Percentiles rank a stretch among this genome's conserved stretches.
phyloP scores from a whole-genome alignment of 1,140 invertebrate species.

The Choristoneura fumiferana region DNA sequence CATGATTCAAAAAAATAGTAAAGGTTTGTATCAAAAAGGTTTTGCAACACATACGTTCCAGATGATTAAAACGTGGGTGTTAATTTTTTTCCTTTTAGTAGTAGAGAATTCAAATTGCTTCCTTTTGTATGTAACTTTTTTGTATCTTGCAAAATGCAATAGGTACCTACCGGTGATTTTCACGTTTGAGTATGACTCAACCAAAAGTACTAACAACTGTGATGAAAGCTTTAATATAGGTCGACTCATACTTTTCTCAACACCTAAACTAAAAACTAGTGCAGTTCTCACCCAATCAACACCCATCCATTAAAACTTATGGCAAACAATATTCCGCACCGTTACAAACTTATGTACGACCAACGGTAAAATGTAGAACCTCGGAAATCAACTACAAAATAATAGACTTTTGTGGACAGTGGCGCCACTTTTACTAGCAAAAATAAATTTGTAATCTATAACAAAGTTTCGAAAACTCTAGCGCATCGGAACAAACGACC shows the following conservation, averaged over 20 bases:
- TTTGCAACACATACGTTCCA: no score
- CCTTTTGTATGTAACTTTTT: no score
- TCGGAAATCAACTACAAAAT: not conserved
- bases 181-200: conserved; percentile 20
- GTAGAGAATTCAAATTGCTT: no score
- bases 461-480: conserved; percentile 44
- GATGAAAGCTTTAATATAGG: conserved; percentile 24
- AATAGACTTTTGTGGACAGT: not conserved
- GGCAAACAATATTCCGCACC: conserved; percentile 27
- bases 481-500: conserved; percentile 25
- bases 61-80: no score
- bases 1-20: no score
- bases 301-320: conserved; percentile 43
- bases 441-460: conserved; percentile 13
- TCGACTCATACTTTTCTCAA: conserved; percentile 16
- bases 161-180: not conserved
- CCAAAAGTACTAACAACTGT: conserved; percentile 22
- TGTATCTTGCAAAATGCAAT: no score
- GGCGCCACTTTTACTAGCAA: not conserved
- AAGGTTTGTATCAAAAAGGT: no score
- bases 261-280: conserved; percentile 33
- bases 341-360: not conserved
- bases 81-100: no score
- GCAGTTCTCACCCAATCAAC: conserved; percentile 46
- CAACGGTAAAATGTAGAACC: not conserved